Base-by-base conservation (phyloP, 1,140 invertebrate species). In the Pseudomyrmex dendroicus region DNA sequence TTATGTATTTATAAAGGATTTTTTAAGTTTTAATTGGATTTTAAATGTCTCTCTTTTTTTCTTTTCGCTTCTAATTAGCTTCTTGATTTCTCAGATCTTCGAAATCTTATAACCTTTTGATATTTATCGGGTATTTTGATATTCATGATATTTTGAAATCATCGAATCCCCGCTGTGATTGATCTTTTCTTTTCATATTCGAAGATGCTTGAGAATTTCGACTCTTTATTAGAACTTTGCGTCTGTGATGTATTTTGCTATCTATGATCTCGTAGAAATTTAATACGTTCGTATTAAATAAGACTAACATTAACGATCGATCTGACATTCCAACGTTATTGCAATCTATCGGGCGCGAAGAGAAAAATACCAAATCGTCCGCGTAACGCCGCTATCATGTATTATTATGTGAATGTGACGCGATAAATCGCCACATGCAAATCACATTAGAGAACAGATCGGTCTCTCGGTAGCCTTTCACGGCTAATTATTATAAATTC, bases 391-490 rank as follows among this genome's bases (percentile, higher is more conserved):
- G 92, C 93, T 93, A 94, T 94, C 93, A 93, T 94, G 91, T 92
- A 93, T 94, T 92, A 93, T 94, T 93, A 94, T 92, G 92, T 91
- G 91, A 91, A 93, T 92, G 90, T 92, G 90, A 90, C 91, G 92
- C 90, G 90, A 91, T 93, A 93, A 93, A 94, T 94, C 92, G 90
- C 90, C 90, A 89, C 90, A 93, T 93, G 93, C 93, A 94, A 94
- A 94, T 94, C 90, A 90, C 85, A 64, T 68, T 56, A 54, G 85
- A 77, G 84, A 77, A 57, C 54, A 57, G 84, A 86, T 83, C 73
- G 62, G 63, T 82, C 84, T 54, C 68, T 76, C 83, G 61, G 70
- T 82, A 73, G 48, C 48, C 72, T 82, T 82, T 82, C 72, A 15
- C 73, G 2, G 70, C 48, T 63, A 82, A 82, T 77, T 80, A 80